phyloP scores from a whole-genome alignment of 2,888 invertebrate genomes.

The Oscheius onirici region DNA sequence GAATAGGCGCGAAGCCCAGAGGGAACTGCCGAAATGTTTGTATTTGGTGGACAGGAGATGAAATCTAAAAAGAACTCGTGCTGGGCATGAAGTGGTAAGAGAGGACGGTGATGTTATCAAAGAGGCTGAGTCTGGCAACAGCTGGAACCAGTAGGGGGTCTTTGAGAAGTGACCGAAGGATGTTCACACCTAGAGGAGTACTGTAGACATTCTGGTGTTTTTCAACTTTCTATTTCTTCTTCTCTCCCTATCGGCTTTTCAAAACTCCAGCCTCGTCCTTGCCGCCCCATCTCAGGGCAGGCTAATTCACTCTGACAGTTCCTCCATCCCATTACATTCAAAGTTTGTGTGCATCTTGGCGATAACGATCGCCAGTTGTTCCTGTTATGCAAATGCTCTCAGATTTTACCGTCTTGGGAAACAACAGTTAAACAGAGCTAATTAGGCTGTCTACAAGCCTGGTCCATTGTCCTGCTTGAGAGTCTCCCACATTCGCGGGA shows the following conservation, averaged over 20 bases:
- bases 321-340: slow-evolving; percentile 12
- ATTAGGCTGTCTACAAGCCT: not conserved
- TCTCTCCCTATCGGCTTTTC: slow-evolving; percentile 19
- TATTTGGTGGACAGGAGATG: no score
- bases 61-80: no score
- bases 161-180: no score
- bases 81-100: no score
- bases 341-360: slow-evolving; percentile 1
- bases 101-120: no score
- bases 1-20: no score
- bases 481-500: slow-evolving; percentile 24
- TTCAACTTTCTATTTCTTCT: slow-evolving; percentile 21
- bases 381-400: not conserved
- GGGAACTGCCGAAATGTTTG: no score
- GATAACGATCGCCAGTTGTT: not conserved
- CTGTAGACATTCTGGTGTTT: no score
- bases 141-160: no score
- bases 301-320: slow-evolving; percentile 15
- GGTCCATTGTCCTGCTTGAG: slow-evolving; percentile 3
- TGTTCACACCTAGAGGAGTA: no score
- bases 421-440: not conserved
- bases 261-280: not conserved
- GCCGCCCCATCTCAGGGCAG: slow-evolving; percentile 3
- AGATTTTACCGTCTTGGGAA: not conserved
- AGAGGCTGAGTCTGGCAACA: no score